Evolutionary conservation across 2,888 invertebrate species (phyloP), one percentile per base, ranked within the genome.

Genomic region (Chaetoderma sp.): DNA sequence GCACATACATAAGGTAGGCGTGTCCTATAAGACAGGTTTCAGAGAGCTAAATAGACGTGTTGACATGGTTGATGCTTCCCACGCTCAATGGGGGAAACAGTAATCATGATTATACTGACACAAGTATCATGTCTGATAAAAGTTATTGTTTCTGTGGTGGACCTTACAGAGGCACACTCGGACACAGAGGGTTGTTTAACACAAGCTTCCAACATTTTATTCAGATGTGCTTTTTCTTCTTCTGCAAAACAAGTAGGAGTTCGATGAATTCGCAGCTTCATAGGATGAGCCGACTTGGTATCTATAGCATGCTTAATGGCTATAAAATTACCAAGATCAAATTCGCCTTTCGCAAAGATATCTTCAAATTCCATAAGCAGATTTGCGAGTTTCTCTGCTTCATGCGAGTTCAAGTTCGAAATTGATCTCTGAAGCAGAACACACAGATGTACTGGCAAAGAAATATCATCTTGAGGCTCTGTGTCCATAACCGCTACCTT

Each of bases 281-380:
- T 36, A 36, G 39, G 39, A 10, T 36, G 10, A 36, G 39, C 39
- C 10, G 10, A 13, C 39, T n/a, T n/a, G n/a, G 39, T 36, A n/a
- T 36, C 39, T 10, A 36, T 36, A n/a, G 39, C n/a, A n/a, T 36
- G 39, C n/a, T 36, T 36, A 36, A 36, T 36, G 39, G 39, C 39
- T 13, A n/a, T 13, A n/a, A 36, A 36, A n/a, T 36, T 36, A 13
- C 39, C n/a, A 10, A 36, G n/a, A 36, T 36, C 10, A 36, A 36
- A 36, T n/a, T n/a, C 39, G n/a, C n/a, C 39, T n/a, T 36, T 36
- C 10, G 39, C 39, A 36, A 36, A 36, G 39, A 65, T 56, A 21
- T 65, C 65, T 13, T 28, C 44, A 47, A 32, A 59, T 18, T 62
- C 55, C 18, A 21, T 27, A 10, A 66, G 36, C n/a, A 65, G n/a